phyloP scores from a whole-genome alignment of 2,113 vertebrate genomes.

The Cololabis saira region DNA sequence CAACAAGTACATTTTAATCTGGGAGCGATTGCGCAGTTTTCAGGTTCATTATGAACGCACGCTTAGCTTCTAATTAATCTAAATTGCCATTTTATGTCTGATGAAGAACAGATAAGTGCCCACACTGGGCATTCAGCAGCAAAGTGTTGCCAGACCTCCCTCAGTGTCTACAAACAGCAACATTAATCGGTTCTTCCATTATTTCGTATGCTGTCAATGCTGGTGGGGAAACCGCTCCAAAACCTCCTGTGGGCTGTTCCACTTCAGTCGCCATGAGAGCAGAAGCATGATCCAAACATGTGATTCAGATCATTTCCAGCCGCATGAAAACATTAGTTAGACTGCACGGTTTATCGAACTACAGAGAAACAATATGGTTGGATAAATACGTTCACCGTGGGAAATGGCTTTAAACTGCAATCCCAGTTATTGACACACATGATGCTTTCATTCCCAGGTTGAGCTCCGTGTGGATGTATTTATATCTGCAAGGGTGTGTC shows the following conservation, averaged over 20 bases:
- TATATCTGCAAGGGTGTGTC: constrained; percentile 10
- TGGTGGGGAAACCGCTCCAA: constrained; percentile 35
- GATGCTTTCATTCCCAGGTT: constrained; percentile 1
- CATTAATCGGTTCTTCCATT: constrained; percentile 48
- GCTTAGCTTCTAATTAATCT: constrained; percentile 38
- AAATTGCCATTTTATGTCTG: constrained; percentile 34
- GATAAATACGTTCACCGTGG: constrained; percentile 16
- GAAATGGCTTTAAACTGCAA: constrained; percentile 8
- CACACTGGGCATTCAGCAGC: constrained; percentile 13
- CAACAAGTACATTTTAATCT: constrained; percentile 21
- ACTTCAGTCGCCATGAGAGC: constrained; percentile 19
- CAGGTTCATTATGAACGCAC: constrained; percentile 31
- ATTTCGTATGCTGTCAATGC: constrained; percentile 50
- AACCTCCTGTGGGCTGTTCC: constrained; percentile 16
- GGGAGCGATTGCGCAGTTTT: constrained; percentile 20
- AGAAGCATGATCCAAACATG: constrained; percentile 17
- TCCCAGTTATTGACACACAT: constrained; percentile 9
- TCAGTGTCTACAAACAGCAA: constrained; percentile 21
- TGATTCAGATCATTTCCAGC: constrained; percentile 35
- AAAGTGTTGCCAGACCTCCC: constrained; percentile 53
- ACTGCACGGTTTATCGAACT: no score
- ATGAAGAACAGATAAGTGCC: constrained; percentile 34
- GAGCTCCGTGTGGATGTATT: constrained; percentile 7
- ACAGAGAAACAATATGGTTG: constrained; percentile 3
- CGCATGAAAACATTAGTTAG: not conserved